Conservation (phyloP, 2,113 vertebrate genomes). For the Rhineura floridana region DNA sequence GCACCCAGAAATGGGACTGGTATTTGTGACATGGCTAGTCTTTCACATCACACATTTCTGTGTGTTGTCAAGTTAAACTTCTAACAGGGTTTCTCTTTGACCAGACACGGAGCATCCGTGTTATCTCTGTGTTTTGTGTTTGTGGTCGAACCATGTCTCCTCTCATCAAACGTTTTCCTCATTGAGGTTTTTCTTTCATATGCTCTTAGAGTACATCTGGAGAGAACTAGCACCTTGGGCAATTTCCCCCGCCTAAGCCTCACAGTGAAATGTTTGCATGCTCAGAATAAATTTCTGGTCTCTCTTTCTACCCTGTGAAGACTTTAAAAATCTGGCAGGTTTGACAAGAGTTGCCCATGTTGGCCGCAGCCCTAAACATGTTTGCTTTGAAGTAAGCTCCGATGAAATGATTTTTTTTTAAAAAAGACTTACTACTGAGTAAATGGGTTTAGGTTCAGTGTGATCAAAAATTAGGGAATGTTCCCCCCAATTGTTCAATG, state of each 20-base stretch:
- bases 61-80: background rate
- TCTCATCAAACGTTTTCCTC: background rate
- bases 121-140: accelerated
- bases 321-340: background rate
- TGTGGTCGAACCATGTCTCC: background rate
- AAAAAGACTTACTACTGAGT: background rate
- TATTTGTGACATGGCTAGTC: background rate
- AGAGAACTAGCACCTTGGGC: accelerated
- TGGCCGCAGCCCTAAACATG: background rate
- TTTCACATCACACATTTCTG: accelerated
- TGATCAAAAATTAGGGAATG: background rate
- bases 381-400: background rate
- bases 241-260: background rate
- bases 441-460: background rate
- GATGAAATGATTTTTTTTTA: background rate
- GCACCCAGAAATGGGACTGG: background rate
- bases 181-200: background rate
- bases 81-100: background rate
- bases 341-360: background rate
- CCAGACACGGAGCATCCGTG: background rate
- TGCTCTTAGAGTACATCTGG: accelerated
- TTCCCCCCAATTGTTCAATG: background rate
- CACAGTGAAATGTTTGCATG: accelerated
- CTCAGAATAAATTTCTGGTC: background rate
- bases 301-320: background rate